Percentiles rank a stretch among this genome's conserved stretches.
Conservation (phyloP, 2,888 invertebrate genomes). For the Zygothrica quintamaculata region DNA sequence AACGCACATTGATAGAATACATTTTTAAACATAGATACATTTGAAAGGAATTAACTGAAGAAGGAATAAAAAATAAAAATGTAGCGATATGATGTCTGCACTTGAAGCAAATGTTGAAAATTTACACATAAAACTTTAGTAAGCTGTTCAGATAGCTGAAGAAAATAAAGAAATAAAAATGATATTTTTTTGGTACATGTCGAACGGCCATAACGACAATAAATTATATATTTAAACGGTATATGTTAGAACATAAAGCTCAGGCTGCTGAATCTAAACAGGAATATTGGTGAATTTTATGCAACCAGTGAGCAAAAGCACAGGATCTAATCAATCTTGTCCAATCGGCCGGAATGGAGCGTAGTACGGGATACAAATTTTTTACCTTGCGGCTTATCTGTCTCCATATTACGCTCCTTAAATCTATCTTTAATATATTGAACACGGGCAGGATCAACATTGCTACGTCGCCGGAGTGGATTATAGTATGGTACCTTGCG, state of each 20-base stretch:
- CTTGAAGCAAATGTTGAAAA: too few species aligned
- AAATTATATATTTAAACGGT: conserved; percentile 23
- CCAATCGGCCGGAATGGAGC: conserved; percentile 58
- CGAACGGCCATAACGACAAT: conserved; percentile 12
- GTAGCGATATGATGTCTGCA: too few species aligned
- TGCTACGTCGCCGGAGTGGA: conserved; percentile 54
- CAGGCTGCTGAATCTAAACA: conserved; percentile 13
- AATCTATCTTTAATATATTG: conserved; percentile 56
- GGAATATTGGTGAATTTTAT: not conserved
- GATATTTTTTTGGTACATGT: conserved; percentile 22
- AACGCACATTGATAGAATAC: too few species aligned
- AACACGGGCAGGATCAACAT: conserved; percentile 54
- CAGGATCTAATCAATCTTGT: conserved; percentile 48
- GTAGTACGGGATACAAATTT: conserved; percentile 54
- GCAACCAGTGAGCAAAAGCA: conserved; percentile 1
- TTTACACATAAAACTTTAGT: too few species aligned
- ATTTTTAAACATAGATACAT: too few species aligned
- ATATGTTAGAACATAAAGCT: conserved; percentile 10
- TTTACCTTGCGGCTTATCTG: conserved; percentile 38
- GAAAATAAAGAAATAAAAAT: too few species aligned
- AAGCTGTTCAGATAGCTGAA: too few species aligned
- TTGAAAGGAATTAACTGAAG: too few species aligned
- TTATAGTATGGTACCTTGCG: conserved; percentile 37
- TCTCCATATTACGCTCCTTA: conserved; percentile 38
- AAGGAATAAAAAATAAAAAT: too few species aligned